Base-by-base conservation (phyloP, 1,140 invertebrate genomes). In the Drosophila lowei region DNA sequence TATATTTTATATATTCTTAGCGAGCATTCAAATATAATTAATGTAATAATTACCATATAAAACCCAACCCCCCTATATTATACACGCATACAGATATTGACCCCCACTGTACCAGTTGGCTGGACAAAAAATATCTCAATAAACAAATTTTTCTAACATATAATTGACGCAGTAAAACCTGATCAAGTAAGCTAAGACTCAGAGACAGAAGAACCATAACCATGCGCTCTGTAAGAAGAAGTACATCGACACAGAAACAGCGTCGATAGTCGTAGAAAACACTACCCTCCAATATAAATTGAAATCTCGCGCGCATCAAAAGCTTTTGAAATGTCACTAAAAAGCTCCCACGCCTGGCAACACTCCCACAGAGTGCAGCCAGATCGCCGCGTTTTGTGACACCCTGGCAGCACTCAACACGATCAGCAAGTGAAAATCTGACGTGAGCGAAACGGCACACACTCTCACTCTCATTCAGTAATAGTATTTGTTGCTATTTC, bases 91-190 rank as follows among this genome's bases (percentile, higher is more conserved):
- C 59, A 63, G 70, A 70, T 78, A 80, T 77, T 77, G 64, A 71
- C 61, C 11, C 30, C 30, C 81, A 86, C 81, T 73, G 83, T 86
- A 85, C 81, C 77, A 85, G 72, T 72, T 70, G 63, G 70, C 72
- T 62, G 72, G 80, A 44, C 71, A 74, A 77, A 68, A 76, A 80
- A 85, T 80, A 86, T 85, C 81, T 85, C 81, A 85, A 85, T 85
- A 85, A 85, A 85, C 50, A 72, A 74, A 64, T 77, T 85, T 86
- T 85, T 85, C 77, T 85, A 85, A 85, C 80, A 84, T 72, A 73
- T 48, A n/a, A 2, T 18, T 46, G 2, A 38, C 38, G 2, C 2
- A 3, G 28, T 6, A 28, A 6, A 7, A 28, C 7, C 28, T 28
- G 28, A 28, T 23, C 21, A 23, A 23, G 2, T 3, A 23, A 23